A percentile compares a stretch with the other conserved stretches of the same genome.
These are phyloP conservation scores for Idaea dimidiata DNA, from an alignment of 2,888 invertebrate genomes.

Conservation along the genomic window DNA sequence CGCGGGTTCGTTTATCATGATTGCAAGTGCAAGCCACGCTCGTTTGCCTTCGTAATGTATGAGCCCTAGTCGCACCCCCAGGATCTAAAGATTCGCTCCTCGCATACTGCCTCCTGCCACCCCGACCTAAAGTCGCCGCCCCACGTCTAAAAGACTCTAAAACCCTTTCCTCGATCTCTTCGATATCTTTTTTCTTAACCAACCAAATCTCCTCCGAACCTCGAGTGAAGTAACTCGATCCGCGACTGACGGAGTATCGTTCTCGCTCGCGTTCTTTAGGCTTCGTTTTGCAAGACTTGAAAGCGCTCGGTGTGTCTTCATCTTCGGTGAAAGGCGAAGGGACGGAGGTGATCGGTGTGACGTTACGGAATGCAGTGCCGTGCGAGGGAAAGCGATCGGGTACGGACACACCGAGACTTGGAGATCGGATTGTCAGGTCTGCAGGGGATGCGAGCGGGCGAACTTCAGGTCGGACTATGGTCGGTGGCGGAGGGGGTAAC, in stretches of 20 bases:
- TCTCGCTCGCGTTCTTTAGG: slow-evolving; percentile 42
- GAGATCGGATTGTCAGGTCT: slow-evolving; percentile 70
- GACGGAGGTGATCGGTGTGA: slow-evolving; percentile 46
- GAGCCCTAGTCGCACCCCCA: slow-evolving; percentile 50
- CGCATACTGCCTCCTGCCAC: slow-evolving; percentile 58
- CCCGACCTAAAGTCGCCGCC: slow-evolving; percentile 61
- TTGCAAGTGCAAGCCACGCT: slow-evolving; percentile 75
- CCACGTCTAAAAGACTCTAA: slow-evolving; percentile 67
- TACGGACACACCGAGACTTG: slow-evolving; percentile 66
- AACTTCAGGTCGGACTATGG: slow-evolving; percentile 72
- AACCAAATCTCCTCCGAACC: slow-evolving; percentile 76
- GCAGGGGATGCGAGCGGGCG: slow-evolving; percentile 65
- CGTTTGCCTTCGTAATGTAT: slow-evolving; percentile 67
- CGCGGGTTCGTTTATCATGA: slow-evolving; percentile 68
- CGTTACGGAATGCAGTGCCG: slow-evolving; percentile 73
- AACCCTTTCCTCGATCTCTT: slow-evolving; percentile 73
- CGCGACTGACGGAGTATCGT: slow-evolving; percentile 68
- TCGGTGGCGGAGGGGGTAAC: slow-evolving; percentile 30
- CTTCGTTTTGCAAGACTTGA: slow-evolving; percentile 65
- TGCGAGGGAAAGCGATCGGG: slow-evolving; percentile 72
- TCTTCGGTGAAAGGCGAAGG: slow-evolving; percentile 52
- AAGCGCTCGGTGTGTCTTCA: slow-evolving; percentile 30
- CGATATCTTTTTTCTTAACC: slow-evolving; percentile 76
- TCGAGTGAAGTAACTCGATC: slow-evolving; percentile 71
- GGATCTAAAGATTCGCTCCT: slow-evolving; percentile 72